These are phyloP conservation scores for Fragum whitleyi DNA, from an alignment of 2,888 invertebrate genomes.

Conservation along the genomic window DNA sequence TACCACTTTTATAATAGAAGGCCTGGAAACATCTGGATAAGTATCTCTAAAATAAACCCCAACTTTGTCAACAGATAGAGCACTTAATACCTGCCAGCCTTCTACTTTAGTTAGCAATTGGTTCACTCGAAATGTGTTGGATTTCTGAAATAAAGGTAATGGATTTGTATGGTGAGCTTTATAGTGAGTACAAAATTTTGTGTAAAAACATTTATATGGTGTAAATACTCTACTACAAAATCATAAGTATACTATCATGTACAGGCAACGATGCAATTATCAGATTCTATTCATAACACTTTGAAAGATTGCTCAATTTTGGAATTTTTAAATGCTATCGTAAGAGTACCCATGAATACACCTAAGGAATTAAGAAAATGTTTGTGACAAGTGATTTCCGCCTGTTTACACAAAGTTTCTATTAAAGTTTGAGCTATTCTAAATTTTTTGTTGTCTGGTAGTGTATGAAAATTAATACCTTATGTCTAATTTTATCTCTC, in stretches of 20 bases:
- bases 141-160: constrained; percentile 86
- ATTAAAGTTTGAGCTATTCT: no score
- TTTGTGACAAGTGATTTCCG: no score
- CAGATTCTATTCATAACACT: no score
- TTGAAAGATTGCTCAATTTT: no score
- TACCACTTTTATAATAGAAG: constrained; percentile 63
- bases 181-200: background rate
- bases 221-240: no score
- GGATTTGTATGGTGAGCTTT: background rate
- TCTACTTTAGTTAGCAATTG: constrained; percentile 95
- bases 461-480: constrained; percentile 74
- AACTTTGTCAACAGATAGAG: constrained; percentile 97
- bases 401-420: no score
- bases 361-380: no score
- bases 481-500: constrained; percentile 87
- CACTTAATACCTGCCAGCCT: constrained; percentile 94
- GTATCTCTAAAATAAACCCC: constrained; percentile 93
- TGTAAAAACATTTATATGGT: background rate
- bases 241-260: no score
- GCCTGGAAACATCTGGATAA: constrained; percentile 77
- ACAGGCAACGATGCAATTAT: no score
- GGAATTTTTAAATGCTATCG: no score
- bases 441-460: no score
- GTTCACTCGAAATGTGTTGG: constrained; percentile 92
- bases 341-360: no score